These are phyloP conservation scores for Drosophila mauritiana DNA, from an alignment of 1,140 invertebrate genomes.

Conservation along the genomic window DNA sequence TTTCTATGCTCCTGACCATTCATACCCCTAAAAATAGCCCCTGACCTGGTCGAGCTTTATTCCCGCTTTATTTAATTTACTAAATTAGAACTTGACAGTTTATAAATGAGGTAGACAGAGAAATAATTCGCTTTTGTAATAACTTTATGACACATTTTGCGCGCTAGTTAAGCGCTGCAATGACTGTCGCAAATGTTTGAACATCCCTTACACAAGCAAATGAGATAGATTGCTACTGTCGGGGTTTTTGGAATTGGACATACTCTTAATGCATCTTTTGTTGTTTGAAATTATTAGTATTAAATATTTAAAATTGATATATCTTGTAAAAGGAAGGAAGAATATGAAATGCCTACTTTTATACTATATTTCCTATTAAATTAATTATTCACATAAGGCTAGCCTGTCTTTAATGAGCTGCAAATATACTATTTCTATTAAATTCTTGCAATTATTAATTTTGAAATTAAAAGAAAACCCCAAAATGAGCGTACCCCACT, in stretches of 20 bases:
- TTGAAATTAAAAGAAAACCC: no score
- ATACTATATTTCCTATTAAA: no score
- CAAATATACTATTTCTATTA: no score
- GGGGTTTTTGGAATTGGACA: not conserved
- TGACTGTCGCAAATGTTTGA: conserved; percentile 11
- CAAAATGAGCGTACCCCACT: no score
- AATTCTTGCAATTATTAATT: no score
- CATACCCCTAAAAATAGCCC: conserved; percentile 24
- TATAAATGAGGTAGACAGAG: conserved; percentile 6
- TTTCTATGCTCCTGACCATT: conserved; percentile 1
- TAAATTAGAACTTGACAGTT: conserved; percentile 24
- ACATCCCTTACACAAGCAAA: conserved; percentile 3
- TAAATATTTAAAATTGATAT: no score
- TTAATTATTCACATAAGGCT: no score
- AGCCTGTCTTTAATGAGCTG: no score
- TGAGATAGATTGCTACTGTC: not conserved
- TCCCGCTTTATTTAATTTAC: not conserved
- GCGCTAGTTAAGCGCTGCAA: conserved; percentile 14
- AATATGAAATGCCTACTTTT: no score
- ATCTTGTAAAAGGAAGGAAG: no score
- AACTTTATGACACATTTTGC: conserved; percentile 32
- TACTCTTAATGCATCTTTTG: no score
- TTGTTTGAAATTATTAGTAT: no score
- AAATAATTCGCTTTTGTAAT: conserved; percentile 9
- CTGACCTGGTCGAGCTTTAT: conserved; percentile 14